Percentiles rank a stretch among this genome's conserved stretches.
Conservation (phyloP, 2,113 vertebrate species). For the Eclectus roratus region DNA sequence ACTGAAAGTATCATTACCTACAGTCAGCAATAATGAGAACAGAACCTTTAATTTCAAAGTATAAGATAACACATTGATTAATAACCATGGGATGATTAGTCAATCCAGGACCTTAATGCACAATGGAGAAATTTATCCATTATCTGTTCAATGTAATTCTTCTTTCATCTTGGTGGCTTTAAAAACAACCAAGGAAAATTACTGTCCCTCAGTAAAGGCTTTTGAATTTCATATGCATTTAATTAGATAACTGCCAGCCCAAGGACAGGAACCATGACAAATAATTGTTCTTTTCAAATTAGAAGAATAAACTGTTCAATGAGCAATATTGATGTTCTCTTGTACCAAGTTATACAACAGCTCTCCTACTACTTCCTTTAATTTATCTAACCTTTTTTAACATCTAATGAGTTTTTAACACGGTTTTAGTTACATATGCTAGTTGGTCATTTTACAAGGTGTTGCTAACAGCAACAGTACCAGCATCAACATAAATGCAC, state of each 20-base stretch:
- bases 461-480: not conserved
- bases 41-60: conserved; percentile 73
- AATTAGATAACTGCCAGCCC: conserved; percentile 80
- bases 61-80: conserved; percentile 74
- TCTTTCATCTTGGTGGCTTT: conserved; percentile 72
- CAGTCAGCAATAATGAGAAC: conserved; percentile 72
- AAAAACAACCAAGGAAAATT: conserved; percentile 77
- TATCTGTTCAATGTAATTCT: conserved; percentile 71
- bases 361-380: conserved; percentile 54
- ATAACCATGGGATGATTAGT: conserved; percentile 73
- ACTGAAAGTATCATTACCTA: conserved; percentile 54
- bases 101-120: conserved; percentile 63
- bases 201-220: conserved; percentile 74
- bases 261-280: conserved; percentile 78
- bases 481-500: not conserved
- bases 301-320: conserved; percentile 75
- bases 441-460: conserved; percentile 33
- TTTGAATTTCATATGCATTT: conserved; percentile 82
- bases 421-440: not conserved
- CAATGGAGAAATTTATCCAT: conserved; percentile 77
- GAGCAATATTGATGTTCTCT: conserved; percentile 73
- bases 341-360: conserved; percentile 60
- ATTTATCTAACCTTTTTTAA: conserved; percentile 67
- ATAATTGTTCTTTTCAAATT: conserved; percentile 80
- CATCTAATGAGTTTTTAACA: conserved; percentile 55